Conservation (phyloP, 2,888 invertebrate species). For the Tenthredo distinguenda region DNA sequence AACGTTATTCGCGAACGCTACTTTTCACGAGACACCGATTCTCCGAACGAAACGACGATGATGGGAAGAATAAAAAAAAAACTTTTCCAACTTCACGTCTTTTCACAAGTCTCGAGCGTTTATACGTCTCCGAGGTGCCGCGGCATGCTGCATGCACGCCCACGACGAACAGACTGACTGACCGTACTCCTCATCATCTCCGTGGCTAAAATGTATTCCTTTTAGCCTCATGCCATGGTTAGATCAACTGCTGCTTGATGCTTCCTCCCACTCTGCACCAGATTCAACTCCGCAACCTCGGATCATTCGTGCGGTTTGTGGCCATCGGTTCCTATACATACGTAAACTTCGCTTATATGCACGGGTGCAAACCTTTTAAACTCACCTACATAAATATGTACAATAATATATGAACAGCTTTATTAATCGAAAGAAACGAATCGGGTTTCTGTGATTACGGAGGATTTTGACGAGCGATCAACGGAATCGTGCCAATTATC, state of each 20-base stretch:
- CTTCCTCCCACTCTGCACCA: neutral
- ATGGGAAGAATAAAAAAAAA: too few species aligned
- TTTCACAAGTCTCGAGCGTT: conserved; percentile 14
- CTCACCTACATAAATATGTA: too few species aligned
- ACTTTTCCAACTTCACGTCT: neutral
- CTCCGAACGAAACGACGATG: too few species aligned
- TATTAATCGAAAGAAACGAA: neutral
- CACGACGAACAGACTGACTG: conserved; percentile 46
- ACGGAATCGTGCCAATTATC: neutral
- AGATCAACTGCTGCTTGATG: neutral
- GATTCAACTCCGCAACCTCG: conserved; percentile 18
- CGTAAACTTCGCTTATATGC: neutral
- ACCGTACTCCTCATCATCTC: conserved; percentile 41
- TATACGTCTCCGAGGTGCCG: conserved; percentile 31
- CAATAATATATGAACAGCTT: too few species aligned
- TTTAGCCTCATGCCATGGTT: neutral
- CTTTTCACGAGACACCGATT: too few species aligned
- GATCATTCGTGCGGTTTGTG: conserved; percentile 19
- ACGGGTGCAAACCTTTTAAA: too few species aligned
- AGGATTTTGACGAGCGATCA: too few species aligned
- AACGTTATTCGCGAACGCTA: too few species aligned
- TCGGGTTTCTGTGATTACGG: too few species aligned
- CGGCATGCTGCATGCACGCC: conserved; percentile 51
- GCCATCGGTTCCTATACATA: neutral
- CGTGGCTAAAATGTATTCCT: conserved; percentile 46